Conservation (phyloP, 1,140 invertebrate species). For the Orius insidiosus region DNA sequence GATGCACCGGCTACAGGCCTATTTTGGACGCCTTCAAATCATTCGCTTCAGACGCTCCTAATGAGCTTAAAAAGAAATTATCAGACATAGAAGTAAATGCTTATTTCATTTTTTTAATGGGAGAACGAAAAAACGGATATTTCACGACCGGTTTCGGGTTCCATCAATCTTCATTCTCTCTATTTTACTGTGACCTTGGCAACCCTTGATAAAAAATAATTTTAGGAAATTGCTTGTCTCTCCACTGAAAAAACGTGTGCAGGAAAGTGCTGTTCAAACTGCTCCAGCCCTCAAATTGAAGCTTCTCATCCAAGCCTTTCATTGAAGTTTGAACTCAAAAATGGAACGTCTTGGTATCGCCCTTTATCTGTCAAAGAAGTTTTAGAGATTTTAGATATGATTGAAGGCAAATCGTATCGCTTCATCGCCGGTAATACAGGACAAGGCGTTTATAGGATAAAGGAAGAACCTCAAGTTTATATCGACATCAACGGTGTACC, state of each 20-base stretch:
- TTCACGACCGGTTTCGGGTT: too few relatives aligned
- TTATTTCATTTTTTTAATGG: too few relatives aligned
- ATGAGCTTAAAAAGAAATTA: conserved; percentile 21
- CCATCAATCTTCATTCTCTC: too few relatives aligned
- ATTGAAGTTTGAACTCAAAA: conserved; percentile 6
- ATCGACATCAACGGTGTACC: conserved; percentile 53
- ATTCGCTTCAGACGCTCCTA: conserved; percentile 46
- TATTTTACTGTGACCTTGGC: too few relatives aligned
- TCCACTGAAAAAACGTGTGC: too few relatives aligned
- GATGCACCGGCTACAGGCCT: conserved; percentile 78
- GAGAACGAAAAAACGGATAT: too few relatives aligned
- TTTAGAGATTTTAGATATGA: conserved; percentile 35
- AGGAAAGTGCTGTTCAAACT: too few relatives aligned
- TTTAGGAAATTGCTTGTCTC: conserved; percentile 13
- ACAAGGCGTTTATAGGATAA: conserved; percentile 29
- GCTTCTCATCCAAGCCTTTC: neutral
- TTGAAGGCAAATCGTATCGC: conserved; percentile 31
- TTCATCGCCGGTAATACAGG: conserved; percentile 50
- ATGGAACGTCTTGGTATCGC: conserved; percentile 12
- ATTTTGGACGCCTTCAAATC: conserved; percentile 78
- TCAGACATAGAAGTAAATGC: conserved; percentile 25
- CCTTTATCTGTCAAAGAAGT: conserved; percentile 25
- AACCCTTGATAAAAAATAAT: too few relatives aligned
- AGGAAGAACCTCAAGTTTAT: conserved; percentile 29
- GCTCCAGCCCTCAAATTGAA: too few relatives aligned